Base-by-base conservation (phyloP, 2,888 invertebrate genomes). In the Dinocampus coccinellae region DNA sequence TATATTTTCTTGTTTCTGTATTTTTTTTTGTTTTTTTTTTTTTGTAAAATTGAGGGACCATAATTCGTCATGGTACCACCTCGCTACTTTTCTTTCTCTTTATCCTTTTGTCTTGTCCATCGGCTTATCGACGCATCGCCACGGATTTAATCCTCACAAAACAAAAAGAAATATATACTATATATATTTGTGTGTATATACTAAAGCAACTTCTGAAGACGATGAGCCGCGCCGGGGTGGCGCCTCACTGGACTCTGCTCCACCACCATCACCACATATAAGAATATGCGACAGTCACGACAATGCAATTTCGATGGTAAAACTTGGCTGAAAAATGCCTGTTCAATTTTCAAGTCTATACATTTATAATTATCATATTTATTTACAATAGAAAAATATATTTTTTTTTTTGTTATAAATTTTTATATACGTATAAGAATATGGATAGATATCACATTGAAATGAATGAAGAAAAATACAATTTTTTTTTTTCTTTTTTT, bases 121-220 rank as follows among this genome's bases (percentile, higher is more conserved):
- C 80, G 77, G 81, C 84, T 84, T 85, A 85, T 85, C 81, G 83
- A 80, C 79, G 82, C 81, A 85, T 85, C 85, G 83, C 81, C 79
- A 83, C 79, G 83, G 84, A 81, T 85, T 85, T 84, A 85, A 85
- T 85, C 84, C 82, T 73, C 57, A 81, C 82, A 83, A 84, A 82
- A 69, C 52, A 55, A 60, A 39, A 52, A 39, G 53, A 83, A 83
- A 83, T 77, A 75, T 78, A 53, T 39, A n/a, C n/a, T 39, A n/a
- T 39, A 9, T 33, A 33, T 33, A 33, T 33, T 4, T 36, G 7
- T 33, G 11, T 36, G n/a, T 39, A 13, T 39, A 39, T 47, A 16
- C 16, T 79, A 77, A 71, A 74, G 75, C 39, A 39, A 47, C 57
- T 57, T 66, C 71, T 42, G 69, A 70, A 73, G 69, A 74, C 73